Conservation (phyloP, 2,113 vertebrate genomes). For the Microtus montanus region DNA sequence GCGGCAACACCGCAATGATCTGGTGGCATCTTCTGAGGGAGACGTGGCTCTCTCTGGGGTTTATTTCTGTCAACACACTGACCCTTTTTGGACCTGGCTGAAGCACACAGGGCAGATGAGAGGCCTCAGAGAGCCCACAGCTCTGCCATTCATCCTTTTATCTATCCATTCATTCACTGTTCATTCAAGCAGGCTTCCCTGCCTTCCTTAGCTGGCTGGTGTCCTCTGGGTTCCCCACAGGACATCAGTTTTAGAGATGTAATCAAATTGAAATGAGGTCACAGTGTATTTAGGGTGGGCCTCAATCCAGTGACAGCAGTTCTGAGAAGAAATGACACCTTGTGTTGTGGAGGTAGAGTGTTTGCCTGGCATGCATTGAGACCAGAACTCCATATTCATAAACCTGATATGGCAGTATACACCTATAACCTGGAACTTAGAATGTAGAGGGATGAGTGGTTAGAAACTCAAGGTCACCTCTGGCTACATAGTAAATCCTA, state of each 20-base stretch:
- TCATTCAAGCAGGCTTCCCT: neutral
- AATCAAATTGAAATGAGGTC: neutral
- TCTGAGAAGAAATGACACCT: neutral
- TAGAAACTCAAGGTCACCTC: neutral
- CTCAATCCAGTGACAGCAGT: neutral
- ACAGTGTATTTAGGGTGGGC: neutral
- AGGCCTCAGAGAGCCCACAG: neutral
- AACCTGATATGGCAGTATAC: no score
- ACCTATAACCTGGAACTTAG: neutral
- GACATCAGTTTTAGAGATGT: neutral
- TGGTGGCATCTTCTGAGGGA: constrained; percentile 75
- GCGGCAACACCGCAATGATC: constrained; percentile 65
- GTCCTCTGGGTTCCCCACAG: neutral
- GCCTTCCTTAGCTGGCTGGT: neutral
- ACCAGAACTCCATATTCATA: neutral
- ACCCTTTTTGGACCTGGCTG: neutral
- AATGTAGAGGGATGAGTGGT: neutral
- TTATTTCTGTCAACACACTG: neutral
- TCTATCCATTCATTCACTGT: neutral
- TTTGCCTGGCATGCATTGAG: neutral
- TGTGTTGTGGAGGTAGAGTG: neutral
- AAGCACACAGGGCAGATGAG: fast-evolving
- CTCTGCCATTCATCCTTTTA: no score
- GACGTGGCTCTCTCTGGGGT: neutral
- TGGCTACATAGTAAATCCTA: neutral